A percentile compares a stretch with the other conserved stretches of the same genome.
Conservation (phyloP, 1,140 invertebrate species). For the Gonioctena quinquepunctata region DNA sequence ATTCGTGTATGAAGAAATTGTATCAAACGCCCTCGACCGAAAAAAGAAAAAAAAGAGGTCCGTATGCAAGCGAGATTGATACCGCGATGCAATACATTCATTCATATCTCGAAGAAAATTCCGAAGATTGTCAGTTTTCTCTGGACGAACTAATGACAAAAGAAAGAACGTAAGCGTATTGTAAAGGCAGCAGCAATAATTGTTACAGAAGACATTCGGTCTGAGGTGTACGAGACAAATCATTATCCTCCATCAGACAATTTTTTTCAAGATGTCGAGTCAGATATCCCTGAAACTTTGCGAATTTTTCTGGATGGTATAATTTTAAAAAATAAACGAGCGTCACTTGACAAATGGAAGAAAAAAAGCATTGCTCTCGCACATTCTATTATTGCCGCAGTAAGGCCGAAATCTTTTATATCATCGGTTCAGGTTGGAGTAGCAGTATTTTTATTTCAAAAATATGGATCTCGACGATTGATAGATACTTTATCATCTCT, state of each 20-base stretch:
- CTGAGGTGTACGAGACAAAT: neutral
- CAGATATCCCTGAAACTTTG: neutral
- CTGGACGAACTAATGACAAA: too few relatives aligned
- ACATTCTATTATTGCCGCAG: constrained; percentile 2
- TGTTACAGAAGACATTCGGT: neutral
- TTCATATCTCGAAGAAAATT: too few relatives aligned
- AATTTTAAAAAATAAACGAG: constrained; percentile 10
- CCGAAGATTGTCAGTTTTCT: too few relatives aligned
- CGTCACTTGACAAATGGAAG: neutral
- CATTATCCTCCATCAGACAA: neutral
- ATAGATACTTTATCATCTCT: constrained; percentile 23
- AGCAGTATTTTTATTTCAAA: constrained; percentile 5
- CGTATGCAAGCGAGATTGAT: too few relatives aligned
- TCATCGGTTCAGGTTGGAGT: neutral
- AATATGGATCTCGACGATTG: constrained; percentile 4
- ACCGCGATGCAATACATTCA: too few relatives aligned
- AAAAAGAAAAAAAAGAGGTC: too few relatives aligned
- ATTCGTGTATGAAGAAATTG: too few relatives aligned
- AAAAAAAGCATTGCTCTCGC: constrained; percentile 4
- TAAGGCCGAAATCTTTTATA: constrained; percentile 1
- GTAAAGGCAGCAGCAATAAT: neutral
- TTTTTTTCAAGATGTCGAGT: neutral
- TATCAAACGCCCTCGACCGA: too few relatives aligned
- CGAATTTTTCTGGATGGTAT: neutral
- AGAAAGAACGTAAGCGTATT: neutral